These are phyloP conservation scores for Amphimallon solstitiale DNA, from an alignment of 2,888 invertebrate genomes.

Conservation along the genomic window DNA sequence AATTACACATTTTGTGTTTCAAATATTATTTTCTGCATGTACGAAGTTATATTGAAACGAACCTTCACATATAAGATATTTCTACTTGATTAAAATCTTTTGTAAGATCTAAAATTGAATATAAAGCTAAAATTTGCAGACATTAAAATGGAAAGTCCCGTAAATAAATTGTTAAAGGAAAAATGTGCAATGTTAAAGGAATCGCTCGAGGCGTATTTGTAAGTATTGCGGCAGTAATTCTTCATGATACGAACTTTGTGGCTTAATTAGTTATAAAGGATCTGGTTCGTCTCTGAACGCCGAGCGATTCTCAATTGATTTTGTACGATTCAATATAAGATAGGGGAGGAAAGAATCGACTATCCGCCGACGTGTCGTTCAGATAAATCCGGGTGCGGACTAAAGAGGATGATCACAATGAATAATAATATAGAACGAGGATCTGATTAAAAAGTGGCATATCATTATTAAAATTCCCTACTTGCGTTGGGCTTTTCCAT, in stretches of 20 bases:
- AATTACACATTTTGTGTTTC: no score
- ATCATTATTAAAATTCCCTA: slow-evolving; percentile 39
- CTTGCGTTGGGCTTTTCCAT: slow-evolving; percentile 10
- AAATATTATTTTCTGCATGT: no score
- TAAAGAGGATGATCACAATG: slow-evolving; percentile 26
- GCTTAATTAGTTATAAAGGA: slow-evolving; percentile 32
- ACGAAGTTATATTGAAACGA: no score
- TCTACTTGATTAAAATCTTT: no score
- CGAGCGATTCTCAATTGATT: slow-evolving; percentile 30
- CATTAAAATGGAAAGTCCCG: not conserved
- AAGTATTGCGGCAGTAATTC: slow-evolving; percentile 7
- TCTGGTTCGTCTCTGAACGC: slow-evolving; percentile 9
- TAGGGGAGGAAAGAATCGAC: not conserved
- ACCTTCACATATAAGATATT: no score
- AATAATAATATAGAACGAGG: slow-evolving; percentile 19
- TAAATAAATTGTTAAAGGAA: not conserved
- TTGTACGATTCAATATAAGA: slow-evolving; percentile 18
- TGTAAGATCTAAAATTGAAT: no score
- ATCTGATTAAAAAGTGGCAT: slow-evolving; percentile 39
- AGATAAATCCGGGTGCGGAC: slow-evolving; percentile 19
- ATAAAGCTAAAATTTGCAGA: not conserved
- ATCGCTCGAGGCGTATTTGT: not conserved
- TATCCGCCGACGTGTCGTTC: not conserved
- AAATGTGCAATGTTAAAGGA: slow-evolving; percentile 6
- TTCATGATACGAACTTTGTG: slow-evolving; percentile 16